These are phyloP conservation scores for Candoia aspera DNA, from an alignment of 2,113 vertebrate genomes.

Conservation along the genomic window DNA sequence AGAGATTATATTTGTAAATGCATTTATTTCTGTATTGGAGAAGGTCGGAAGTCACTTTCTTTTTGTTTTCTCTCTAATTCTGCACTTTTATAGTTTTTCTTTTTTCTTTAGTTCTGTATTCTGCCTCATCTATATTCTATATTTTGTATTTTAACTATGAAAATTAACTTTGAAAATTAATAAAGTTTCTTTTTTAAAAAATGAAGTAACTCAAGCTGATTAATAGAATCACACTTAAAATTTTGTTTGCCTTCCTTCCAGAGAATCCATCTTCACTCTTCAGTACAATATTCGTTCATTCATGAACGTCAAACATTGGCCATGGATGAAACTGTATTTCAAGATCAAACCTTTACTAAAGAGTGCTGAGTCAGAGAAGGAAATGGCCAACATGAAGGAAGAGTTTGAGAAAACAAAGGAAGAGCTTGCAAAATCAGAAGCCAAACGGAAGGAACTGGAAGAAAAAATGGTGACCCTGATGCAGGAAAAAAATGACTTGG, in stretches of 20 bases:
- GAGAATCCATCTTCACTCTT: conserved; percentile 81
- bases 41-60: too few relatives aligned
- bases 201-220: neutral
- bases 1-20: too few relatives aligned
- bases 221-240: neutral
- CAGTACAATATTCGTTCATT: conserved; percentile 89
- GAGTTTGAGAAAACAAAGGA: conserved; percentile 89
- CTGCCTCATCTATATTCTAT: too few relatives aligned
- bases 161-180: too few relatives aligned
- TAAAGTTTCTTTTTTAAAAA: too few relatives aligned
- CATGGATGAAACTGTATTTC: conserved; percentile 94
- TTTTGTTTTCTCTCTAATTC: too few relatives aligned
- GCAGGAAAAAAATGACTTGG: conserved; percentile 84
- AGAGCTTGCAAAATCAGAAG: conserved; percentile 82
- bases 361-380: conserved; percentile 83
- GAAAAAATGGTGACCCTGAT: conserved; percentile 84
- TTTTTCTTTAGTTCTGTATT: too few relatives aligned
- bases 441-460: conserved; percentile 83
- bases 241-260: conserved; percentile 43
- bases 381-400: conserved; percentile 84
- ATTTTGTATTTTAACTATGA: neutral
- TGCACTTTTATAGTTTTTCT: too few relatives aligned
- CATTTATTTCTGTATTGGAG: too few relatives aligned
- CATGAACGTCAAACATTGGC: conserved; percentile 92
- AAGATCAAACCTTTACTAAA: conserved; percentile 85